Evolutionary conservation across 1,140 invertebrate species (phyloP).

Genomic region (Antheraea pernyi): DNA sequence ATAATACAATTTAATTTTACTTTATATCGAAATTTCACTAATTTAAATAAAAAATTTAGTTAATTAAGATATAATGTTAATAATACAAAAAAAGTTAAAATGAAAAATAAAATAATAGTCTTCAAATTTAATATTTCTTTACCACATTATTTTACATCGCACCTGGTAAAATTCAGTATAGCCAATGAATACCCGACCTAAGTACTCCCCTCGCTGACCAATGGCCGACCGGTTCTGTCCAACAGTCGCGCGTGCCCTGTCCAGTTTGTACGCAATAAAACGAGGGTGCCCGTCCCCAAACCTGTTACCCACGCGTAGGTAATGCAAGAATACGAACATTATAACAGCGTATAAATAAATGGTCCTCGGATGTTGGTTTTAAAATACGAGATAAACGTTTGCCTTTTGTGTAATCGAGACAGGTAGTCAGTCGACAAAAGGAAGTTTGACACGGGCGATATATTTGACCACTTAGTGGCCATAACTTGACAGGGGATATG

Average conservation of each 20-base stretch:
- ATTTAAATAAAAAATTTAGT: not conserved
- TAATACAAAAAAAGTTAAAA: not conserved
- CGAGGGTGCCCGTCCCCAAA: slow-evolving; percentile 2
- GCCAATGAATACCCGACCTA: slow-evolving; percentile 34
- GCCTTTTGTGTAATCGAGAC: slow-evolving; percentile 48
- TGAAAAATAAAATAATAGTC: not conserved
- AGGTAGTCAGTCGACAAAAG: slow-evolving; percentile 53
- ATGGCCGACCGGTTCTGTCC: slow-evolving; percentile 53
- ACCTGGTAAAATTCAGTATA: slow-evolving; percentile 45
- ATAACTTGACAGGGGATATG: slow-evolving; percentile 49
- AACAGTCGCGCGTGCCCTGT: slow-evolving; percentile 32
- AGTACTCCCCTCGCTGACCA: slow-evolving; percentile 46
- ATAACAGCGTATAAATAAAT: slow-evolving; percentile 50
- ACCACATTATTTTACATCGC: slow-evolving; percentile 26
- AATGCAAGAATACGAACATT: slow-evolving; percentile 13
- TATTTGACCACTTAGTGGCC: slow-evolving; percentile 64
- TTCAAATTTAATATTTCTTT: not conserved
- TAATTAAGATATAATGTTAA: not conserved
- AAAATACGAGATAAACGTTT: slow-evolving; percentile 44
- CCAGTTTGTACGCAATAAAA: slow-evolving; percentile 23
- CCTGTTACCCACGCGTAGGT: slow-evolving; percentile 15
- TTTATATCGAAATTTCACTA: no score
- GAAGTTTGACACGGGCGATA: slow-evolving; percentile 57
- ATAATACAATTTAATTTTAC: no score
- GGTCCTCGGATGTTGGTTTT: slow-evolving; percentile 65